Base-by-base conservation (phyloP, 2,113 vertebrate species). In the Cyprinodon variegatus region DNA sequence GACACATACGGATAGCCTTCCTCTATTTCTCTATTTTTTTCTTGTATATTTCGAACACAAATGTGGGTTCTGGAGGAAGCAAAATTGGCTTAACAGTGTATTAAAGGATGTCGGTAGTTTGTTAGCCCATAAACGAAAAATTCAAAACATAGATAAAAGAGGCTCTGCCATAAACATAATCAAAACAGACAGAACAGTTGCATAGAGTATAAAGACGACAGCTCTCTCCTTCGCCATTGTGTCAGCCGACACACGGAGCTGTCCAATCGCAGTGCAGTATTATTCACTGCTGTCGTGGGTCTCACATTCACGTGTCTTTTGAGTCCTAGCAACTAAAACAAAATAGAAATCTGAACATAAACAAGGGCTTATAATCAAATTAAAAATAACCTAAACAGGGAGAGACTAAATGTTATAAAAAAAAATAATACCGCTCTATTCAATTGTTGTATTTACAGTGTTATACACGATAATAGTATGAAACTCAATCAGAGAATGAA, bases 201-300 rank as follows among this genome's bases (percentile, higher is more conserved):
- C 94, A 94, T 95, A 94, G 93, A 91, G 88, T 88, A 79, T 94
- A 95, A 95, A 95, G 94, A 92, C 86, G 85, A 92, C 94, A 93
- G 94, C 93, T 94, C 93, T 84, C 90, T 91, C 89, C 86, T 94
- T 91, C 89, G 65, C 84, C 90, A 76, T 80, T 93, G 93, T 92
- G 90, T 90, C 88, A 74, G 76, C 65, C 8, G 89, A 94, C 93
- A 94, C 92, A 93, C 65, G 87, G 92, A 94, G 92, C 94, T 59
- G 92, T 91, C 90, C 91, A 94, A 94, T 95, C 89, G 74, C 94
- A 95, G 94, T 94, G 94, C 94, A 94, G 93, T 92, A 90, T 81
- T 81, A 89, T 94, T 94, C 93, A 92, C 93, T 78, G 93, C 91
- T 94, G 93, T 90, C 90, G 88, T 93, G 93, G 92, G 91, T 92